phyloP scores from a whole-genome alignment of 2,797 vertebrate genomes.

The Arctocebus calabarensis region DNA sequence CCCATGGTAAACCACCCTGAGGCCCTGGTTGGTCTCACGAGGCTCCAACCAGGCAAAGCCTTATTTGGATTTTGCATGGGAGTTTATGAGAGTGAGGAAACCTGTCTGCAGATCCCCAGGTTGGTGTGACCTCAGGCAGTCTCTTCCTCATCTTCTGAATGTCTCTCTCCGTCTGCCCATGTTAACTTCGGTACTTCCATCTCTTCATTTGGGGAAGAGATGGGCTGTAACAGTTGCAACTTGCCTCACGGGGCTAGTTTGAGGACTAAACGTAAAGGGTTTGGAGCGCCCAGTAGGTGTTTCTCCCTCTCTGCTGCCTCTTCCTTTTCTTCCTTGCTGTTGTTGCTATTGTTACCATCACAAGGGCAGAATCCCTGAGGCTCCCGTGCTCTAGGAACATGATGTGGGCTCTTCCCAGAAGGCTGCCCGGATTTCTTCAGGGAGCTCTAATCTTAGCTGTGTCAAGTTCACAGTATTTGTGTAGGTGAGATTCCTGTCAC shows the following conservation, averaged over 20 bases:
- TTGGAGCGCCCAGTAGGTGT: background rate
- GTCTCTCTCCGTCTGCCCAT: background rate
- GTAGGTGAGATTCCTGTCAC: background rate
- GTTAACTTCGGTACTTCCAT: background rate
- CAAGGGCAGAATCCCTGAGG: background rate
- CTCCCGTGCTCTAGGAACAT: background rate
- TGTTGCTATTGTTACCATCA: background rate
- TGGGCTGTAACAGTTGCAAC: background rate
- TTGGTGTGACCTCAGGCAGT: background rate
- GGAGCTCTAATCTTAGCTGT: background rate
- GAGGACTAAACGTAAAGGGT: background rate
- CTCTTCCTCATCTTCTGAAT: background rate
- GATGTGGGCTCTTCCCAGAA: background rate
- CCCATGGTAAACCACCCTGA: background rate
- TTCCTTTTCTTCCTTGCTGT: background rate
- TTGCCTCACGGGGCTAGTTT: background rate
- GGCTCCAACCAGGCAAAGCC: background rate
- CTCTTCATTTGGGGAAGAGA: background rate
- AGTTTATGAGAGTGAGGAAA: background rate
- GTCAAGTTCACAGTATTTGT: background rate
- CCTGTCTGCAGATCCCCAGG: background rate
- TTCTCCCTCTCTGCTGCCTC: background rate
- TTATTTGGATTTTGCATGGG: slow-evolving; percentile 7
- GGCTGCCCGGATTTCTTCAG: background rate
- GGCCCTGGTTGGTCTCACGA: background rate